phyloP scores from a whole-genome alignment of 2,797 vertebrate genomes.

The Buphagus erythrorhynchus region DNA sequence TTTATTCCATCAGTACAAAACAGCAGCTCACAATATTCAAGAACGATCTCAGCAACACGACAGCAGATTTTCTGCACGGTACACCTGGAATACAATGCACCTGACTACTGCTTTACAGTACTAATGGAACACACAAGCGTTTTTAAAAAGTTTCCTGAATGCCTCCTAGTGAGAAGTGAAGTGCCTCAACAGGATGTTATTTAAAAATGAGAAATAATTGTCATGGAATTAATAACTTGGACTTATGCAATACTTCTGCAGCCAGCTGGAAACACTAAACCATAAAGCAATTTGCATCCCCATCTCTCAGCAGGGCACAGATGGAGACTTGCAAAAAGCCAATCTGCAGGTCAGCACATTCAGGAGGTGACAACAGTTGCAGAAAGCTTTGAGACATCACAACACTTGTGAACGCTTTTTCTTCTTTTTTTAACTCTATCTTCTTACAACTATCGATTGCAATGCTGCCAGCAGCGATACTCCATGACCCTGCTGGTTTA shows the following conservation, averaged over 20 bases:
- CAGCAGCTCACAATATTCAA: background rate
- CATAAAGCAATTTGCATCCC: slow-evolving; percentile 19
- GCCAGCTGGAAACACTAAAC: slow-evolving; percentile 31
- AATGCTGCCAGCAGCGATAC: background rate
- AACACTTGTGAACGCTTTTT: background rate
- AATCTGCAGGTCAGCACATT: slow-evolving; percentile 27
- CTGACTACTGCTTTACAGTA: background rate
- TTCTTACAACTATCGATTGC: background rate
- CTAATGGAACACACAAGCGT: background rate
- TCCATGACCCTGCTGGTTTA: background rate
- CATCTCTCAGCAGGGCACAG: slow-evolving; percentile 19
- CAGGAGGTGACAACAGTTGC: background rate
- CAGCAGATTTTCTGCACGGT: background rate
- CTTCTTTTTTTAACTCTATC: background rate
- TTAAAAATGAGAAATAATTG: slow-evolving; percentile 61
- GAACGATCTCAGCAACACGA: background rate
- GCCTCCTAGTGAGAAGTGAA: slow-evolving; percentile 36
- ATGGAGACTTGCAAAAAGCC: slow-evolving; percentile 25
- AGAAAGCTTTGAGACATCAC: background rate
- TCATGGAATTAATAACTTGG: slow-evolving; percentile 42
- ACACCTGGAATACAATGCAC: background rate
- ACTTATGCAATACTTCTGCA: slow-evolving; percentile 43
- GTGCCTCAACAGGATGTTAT: slow-evolving; percentile 46
- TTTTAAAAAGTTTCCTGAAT: slow-evolving; percentile 18
- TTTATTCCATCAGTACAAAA: background rate